Conservation (phyloP, 2,797 vertebrate species). For the Telmatherina bonti region DNA sequence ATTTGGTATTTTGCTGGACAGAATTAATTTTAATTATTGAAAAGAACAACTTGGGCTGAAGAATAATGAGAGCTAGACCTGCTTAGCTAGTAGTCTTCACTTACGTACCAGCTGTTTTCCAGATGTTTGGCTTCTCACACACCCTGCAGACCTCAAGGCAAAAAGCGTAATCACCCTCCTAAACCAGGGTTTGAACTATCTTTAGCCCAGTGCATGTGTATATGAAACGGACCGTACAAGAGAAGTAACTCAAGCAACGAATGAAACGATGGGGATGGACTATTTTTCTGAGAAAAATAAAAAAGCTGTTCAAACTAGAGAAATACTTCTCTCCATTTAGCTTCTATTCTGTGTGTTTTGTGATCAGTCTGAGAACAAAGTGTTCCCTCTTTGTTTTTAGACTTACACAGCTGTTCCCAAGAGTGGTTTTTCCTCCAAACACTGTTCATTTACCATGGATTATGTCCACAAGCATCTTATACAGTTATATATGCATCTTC, state of each 20-base stretch:
- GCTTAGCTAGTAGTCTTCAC: constrained; percentile 37
- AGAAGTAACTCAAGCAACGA: constrained; percentile 19
- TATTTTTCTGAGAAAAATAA: constrained; percentile 26
- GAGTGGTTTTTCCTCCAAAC: constrained; percentile 38
- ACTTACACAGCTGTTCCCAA: constrained; percentile 19
- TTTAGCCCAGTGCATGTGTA: constrained; percentile 53
- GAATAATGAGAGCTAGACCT: constrained; percentile 29
- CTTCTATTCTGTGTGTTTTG: constrained; percentile 59
- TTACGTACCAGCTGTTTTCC: constrained; percentile 72
- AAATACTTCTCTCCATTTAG: constrained; percentile 57
- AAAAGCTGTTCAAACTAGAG: constrained; percentile 38
- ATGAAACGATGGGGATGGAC: constrained; percentile 6
- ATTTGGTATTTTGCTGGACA: not conserved
- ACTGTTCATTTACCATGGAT: constrained; percentile 13
- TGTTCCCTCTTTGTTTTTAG: constrained; percentile 67
- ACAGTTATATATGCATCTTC: not conserved
- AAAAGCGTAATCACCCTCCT: constrained; percentile 52
- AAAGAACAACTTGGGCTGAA: constrained; percentile 12
- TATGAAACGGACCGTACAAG: not conserved
- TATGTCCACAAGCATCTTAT: not conserved
- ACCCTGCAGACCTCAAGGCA: constrained; percentile 59
- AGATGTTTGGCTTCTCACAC: constrained; percentile 75
- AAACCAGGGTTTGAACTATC: constrained; percentile 60
- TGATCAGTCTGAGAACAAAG: constrained; percentile 62
- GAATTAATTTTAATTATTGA: not conserved